These are phyloP conservation scores for Anguilla marmorata DNA, from an alignment of 2,797 vertebrate species.

Conservation along the genomic window DNA sequence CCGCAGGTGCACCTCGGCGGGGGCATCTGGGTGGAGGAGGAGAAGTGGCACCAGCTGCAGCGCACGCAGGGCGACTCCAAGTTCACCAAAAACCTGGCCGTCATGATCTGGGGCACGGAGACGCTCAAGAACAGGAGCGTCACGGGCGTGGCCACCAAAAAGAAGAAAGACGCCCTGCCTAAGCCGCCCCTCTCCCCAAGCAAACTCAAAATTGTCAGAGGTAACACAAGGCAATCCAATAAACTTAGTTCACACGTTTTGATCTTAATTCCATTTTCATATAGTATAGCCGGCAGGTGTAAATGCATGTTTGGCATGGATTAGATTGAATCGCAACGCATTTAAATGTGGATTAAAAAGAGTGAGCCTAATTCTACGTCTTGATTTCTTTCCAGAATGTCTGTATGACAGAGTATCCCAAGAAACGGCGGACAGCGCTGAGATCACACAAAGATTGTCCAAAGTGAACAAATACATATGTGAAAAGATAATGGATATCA, in stretches of 20 bases:
- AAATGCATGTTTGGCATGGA: background rate
- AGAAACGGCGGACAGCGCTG: slow-evolving; percentile 96
- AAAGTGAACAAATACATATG: slow-evolving; percentile 99
- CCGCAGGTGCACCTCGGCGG: slow-evolving; percentile 93
- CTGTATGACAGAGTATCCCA: slow-evolving; percentile 98
- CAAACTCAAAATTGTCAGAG: slow-evolving; percentile 98
- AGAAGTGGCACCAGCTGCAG: slow-evolving; percentile 99
- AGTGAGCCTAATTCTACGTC: slow-evolving; percentile 9
- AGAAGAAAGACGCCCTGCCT: slow-evolving; percentile 97
- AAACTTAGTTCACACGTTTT: background rate
- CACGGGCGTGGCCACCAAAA: slow-evolving; percentile 97
- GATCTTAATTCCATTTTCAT: background rate
- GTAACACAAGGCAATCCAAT: slow-evolving; percentile 62
- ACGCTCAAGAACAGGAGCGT: slow-evolving; percentile 98
- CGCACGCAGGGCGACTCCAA: slow-evolving; percentile 99
- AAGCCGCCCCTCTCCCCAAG: slow-evolving; percentile 97
- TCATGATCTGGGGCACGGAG: slow-evolving; percentile 99
- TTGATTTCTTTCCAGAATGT: slow-evolving; percentile 79
- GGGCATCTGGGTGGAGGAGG: slow-evolving; percentile 98
- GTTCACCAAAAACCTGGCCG: slow-evolving; percentile 98
- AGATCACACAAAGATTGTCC: slow-evolving; percentile 99
- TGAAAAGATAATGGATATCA: slow-evolving; percentile 99
- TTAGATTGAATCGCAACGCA: background rate
- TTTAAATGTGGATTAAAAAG: slow-evolving; percentile 18
- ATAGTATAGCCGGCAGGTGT: background rate